Evolutionary conservation across 2,888 invertebrate species (phyloP).

Genomic region (Caradrina kadenii): DNA sequence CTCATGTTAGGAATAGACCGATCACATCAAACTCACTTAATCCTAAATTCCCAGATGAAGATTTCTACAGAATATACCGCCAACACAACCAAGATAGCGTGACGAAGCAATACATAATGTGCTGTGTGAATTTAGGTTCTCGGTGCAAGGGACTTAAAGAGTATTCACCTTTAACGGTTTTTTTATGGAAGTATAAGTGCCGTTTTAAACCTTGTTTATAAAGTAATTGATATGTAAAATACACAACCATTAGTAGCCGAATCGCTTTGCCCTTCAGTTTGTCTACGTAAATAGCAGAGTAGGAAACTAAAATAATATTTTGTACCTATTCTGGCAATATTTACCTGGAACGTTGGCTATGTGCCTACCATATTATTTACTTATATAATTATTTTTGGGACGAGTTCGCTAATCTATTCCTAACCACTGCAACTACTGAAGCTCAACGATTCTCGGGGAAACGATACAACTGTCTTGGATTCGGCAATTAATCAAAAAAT

Average conservation of each 20-base stretch:
- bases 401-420: too few relatives aligned
- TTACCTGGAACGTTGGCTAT: slow-evolving; percentile 20
- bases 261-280: slow-evolving; percentile 28
- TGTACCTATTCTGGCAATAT: slow-evolving; percentile 16
- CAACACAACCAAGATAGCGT: too few relatives aligned
- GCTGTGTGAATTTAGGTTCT: not conserved
- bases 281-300: slow-evolving; percentile 15
- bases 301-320: slow-evolving; percentile 31
- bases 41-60: not conserved
- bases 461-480: too few relatives aligned
- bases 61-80: not conserved
- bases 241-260: slow-evolving; percentile 42
- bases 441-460: too few relatives aligned
- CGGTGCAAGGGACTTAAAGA: not conserved
- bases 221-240: slow-evolving; percentile 43
- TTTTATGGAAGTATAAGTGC: slow-evolving; percentile 24
- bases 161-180: slow-evolving; percentile 34
- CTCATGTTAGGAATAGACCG: too few relatives aligned
- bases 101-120: not conserved
- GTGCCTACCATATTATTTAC: slow-evolving; percentile 30
- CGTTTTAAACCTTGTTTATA: slow-evolving; percentile 24
- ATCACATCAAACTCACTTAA: too few relatives aligned
- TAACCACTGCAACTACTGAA: too few relatives aligned
- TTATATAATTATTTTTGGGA: too few relatives aligned
- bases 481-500: too few relatives aligned